Percentiles rank a stretch among this genome's conserved stretches.
phyloP scores from a whole-genome alignment of 2,113 vertebrate species.

The Hucho hucho region DNA sequence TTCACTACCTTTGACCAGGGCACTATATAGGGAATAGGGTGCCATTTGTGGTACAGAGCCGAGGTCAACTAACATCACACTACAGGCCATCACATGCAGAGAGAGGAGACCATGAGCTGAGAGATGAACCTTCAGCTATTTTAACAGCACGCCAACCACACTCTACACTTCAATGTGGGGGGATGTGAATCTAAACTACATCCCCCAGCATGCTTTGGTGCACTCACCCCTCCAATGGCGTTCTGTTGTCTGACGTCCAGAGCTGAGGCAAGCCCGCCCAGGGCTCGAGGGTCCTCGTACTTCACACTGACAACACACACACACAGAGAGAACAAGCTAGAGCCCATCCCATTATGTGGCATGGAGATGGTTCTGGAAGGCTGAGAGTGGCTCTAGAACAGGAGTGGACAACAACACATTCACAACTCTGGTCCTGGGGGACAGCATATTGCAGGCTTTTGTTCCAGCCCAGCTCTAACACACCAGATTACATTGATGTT shows the following conservation, averaged over 20 bases:
- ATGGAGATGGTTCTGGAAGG: neutral
- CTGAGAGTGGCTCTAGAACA: neutral
- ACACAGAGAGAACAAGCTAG: neutral
- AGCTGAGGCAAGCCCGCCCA: conserved; percentile 83
- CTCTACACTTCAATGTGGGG: neutral
- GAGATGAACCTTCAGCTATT: conserved; percentile 12
- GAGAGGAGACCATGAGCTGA: conserved; percentile 11
- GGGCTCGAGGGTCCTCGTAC: conserved; percentile 87
- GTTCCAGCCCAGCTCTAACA: too few species aligned
- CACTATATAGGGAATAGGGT: neutral
- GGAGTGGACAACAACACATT: too few species aligned
- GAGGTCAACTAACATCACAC: conserved; percentile 9
- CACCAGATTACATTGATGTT: too few species aligned
- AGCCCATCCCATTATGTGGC: neutral
- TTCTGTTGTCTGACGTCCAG: conserved; percentile 88
- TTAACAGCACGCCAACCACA: conserved; percentile 9
- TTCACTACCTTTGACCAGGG: too few species aligned
- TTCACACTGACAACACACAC: conserved; percentile 75
- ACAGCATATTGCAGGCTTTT: too few species aligned
- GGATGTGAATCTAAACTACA: conserved; percentile 8
- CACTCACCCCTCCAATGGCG: conserved; percentile 90
- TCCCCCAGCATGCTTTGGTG: conserved; percentile 25
- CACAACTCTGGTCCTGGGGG: too few species aligned
- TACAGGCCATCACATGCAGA: conserved; percentile 31
- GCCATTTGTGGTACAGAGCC: conserved; percentile 1